phyloP scores from a whole-genome alignment of 2,113 vertebrate genomes.

The Herpetotheres cachinnans region DNA sequence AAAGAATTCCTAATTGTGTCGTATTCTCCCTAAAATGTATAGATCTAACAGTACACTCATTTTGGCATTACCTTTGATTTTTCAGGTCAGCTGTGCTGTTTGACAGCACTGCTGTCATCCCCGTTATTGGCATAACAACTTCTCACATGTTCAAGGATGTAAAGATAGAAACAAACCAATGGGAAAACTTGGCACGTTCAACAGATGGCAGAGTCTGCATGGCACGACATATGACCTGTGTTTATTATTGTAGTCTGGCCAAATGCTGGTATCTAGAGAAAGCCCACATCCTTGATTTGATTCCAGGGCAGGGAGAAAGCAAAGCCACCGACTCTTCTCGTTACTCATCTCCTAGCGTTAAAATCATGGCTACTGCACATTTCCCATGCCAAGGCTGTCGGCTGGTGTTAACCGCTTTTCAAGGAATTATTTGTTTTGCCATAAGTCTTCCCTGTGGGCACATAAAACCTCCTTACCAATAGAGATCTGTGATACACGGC shows the following conservation, averaged over 20 bases:
- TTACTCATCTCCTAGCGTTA: neutral
- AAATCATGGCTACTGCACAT: neutral
- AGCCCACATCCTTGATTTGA: conserved; percentile 30
- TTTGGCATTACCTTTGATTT: neutral
- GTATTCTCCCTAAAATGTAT: neutral
- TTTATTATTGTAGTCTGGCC: conserved; percentile 28
- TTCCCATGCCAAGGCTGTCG: neutral
- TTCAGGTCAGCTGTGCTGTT: neutral
- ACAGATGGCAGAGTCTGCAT: neutral
- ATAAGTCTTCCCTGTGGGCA: neutral
- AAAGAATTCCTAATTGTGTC: neutral
- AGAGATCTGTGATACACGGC: neutral
- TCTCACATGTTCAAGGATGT: neutral
- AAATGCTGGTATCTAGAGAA: conserved; percentile 14
- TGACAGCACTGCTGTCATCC: neutral
- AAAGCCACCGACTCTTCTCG: neutral
- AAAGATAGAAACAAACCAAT: conserved; percentile 22
- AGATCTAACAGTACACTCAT: neutral
- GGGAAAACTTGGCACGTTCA: neutral
- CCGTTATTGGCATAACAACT: neutral
- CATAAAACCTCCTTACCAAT: neutral
- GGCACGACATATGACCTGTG: neutral
- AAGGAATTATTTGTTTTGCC: conserved; percentile 32
- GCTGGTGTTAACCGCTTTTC: neutral
- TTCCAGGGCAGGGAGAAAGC: conserved; percentile 19